Evolutionary conservation across 2,113 vertebrate genomes (phyloP).

Genomic region (Anthoscopus minutus): DNA sequence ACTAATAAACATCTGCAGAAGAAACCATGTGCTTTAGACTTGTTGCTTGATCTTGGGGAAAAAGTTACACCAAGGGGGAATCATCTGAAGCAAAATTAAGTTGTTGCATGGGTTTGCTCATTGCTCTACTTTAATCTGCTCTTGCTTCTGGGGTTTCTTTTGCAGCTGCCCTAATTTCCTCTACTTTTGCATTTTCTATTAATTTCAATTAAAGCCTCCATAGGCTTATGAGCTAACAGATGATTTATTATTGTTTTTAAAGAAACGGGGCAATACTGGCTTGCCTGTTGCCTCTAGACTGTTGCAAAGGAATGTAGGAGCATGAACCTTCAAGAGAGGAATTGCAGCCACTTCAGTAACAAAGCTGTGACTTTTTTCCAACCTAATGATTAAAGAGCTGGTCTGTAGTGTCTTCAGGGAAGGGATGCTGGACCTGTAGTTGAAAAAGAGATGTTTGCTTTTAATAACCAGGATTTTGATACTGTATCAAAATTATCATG

Average conservation of each 20-base stretch:
- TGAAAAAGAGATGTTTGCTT: background rate
- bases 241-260: constrained; percentile 11
- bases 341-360: background rate
- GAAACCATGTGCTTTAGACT: background rate
- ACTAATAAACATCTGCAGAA: background rate
- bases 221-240: background rate
- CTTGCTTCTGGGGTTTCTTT: constrained; percentile 21
- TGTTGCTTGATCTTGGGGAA: background rate
- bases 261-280: background rate
- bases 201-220: constrained; percentile 26
- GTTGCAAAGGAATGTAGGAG: background rate
- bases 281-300: background rate
- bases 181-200: constrained; percentile 11
- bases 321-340: background rate
- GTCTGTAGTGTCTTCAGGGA: background rate
- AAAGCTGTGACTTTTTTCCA: background rate
- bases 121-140: constrained; percentile 28
- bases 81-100: constrained; percentile 17
- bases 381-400: background rate
- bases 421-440: background rate
- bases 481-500: background rate
- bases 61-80: background rate
- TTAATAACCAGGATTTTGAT: background rate
- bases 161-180: constrained; percentile 47
- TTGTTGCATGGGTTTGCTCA: background rate